Evolutionary conservation across 2,113 vertebrate species (phyloP).

Genomic region (Seriola dumerili): DNA sequence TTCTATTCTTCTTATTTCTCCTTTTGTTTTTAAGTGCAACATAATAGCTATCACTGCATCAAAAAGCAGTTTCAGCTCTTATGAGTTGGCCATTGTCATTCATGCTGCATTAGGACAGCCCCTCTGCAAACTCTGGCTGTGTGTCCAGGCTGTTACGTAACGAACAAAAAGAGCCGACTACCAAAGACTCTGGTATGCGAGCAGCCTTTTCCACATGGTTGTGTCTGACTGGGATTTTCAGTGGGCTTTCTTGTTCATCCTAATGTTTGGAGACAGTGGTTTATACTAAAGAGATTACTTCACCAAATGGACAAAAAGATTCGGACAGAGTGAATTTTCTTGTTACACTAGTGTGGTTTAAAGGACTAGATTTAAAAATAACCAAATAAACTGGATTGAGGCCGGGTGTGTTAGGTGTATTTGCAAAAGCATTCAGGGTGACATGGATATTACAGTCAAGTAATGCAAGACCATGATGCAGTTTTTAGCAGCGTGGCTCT

Average conservation of each 20-base stretch:
- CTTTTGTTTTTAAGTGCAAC: background rate
- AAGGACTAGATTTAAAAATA: too few species aligned
- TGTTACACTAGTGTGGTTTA: too few species aligned
- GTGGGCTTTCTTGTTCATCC: background rate
- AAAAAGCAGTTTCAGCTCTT: background rate
- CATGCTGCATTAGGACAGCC: background rate
- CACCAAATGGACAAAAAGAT: too few species aligned
- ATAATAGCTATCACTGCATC: background rate
- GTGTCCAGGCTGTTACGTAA: conserved; percentile 50
- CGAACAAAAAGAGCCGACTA: conserved; percentile 42
- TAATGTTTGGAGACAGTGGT: background rate
- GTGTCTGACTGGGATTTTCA: conserved; percentile 19
- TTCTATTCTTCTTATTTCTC: background rate
- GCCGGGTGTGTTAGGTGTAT: too few species aligned
- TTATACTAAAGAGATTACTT: too few species aligned
- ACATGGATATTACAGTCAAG: too few species aligned
- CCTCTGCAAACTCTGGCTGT: conserved; percentile 18
- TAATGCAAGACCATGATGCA: too few species aligned
- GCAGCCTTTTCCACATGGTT: conserved; percentile 54
- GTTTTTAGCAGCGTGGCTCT: too few species aligned
- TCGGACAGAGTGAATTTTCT: too few species aligned
- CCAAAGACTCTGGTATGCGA: conserved; percentile 54
- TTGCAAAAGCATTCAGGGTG: too few species aligned
- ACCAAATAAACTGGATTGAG: too few species aligned
- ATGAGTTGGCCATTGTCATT: conserved; percentile 30